Conservation (phyloP, 1,140 invertebrate genomes). For the Polypedilum vanderplanki region DNA sequence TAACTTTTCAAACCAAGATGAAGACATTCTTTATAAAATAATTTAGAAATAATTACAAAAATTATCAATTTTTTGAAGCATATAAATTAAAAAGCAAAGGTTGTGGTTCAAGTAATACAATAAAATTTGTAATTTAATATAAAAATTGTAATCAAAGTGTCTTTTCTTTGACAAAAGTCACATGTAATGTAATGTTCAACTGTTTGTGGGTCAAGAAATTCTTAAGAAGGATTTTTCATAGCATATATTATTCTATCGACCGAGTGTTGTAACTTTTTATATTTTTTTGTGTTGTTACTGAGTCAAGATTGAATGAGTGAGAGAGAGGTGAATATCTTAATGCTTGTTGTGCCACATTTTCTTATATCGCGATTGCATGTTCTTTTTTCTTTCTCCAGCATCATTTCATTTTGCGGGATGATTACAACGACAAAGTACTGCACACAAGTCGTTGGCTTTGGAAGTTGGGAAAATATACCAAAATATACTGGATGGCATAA, state of each 20-base stretch:
- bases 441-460: not conserved
- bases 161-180: too few species aligned
- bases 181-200: too few species aligned
- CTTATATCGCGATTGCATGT: constrained; percentile 15
- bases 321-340: not conserved
- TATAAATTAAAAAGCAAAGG: too few species aligned
- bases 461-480: not conserved
- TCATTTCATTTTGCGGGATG: not conserved
- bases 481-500: not conserved
- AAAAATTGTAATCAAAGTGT: too few species aligned
- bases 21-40: too few species aligned
- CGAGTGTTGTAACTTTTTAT: not conserved
- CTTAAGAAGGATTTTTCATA: constrained; percentile 15
- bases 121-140: too few species aligned
- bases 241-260: not conserved
- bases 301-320: not conserved
- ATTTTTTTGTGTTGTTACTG: not conserved
- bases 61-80: too few species aligned
- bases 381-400: not conserved
- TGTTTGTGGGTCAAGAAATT: constrained; percentile 24
- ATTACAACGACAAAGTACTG: not conserved
- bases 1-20: too few species aligned
- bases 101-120: too few species aligned
- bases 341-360: constrained; percentile 14
- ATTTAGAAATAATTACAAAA: too few species aligned